Evolutionary conservation across 1,140 invertebrate species (phyloP).

Genomic region (Metaphire vulgaris): DNA sequence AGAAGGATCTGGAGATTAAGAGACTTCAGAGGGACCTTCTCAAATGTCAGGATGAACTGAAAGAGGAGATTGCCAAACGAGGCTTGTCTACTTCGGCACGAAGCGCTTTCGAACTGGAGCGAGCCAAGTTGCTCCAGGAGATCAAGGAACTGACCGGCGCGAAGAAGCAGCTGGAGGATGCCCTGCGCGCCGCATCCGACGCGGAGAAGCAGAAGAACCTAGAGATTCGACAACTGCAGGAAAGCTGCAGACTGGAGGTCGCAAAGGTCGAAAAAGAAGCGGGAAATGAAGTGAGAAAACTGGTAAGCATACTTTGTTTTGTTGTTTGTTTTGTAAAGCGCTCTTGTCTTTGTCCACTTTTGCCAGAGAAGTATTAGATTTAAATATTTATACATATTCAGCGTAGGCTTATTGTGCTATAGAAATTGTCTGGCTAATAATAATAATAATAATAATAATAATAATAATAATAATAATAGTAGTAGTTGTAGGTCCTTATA

Average conservation of each 20-base stretch:
- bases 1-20: neutral
- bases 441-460: neutral
- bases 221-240: neutral
- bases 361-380: no score
- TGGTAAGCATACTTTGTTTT: no score
- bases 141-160: conserved; percentile 8
- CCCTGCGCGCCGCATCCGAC: neutral
- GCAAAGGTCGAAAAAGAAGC: conserved; percentile 1
- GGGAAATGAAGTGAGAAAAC: conserved; percentile 8
- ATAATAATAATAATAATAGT: conserved; percentile 6
- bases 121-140: conserved; percentile 15
- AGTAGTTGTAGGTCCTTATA: no score
- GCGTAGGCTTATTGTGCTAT: no score
- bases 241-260: neutral
- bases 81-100: conserved; percentile 14
- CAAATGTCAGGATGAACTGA: conserved; percentile 17
- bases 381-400: no score
- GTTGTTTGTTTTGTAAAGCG: no score
- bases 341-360: no score
- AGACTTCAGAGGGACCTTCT: conserved; percentile 7
- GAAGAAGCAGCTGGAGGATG: conserved; percentile 16
- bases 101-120: neutral
- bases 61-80: conserved; percentile 12
- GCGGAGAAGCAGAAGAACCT: conserved; percentile 11
- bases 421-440: no score